phyloP scores from a whole-genome alignment of 2,888 invertebrate species.

The Eupithecia vulgata region DNA sequence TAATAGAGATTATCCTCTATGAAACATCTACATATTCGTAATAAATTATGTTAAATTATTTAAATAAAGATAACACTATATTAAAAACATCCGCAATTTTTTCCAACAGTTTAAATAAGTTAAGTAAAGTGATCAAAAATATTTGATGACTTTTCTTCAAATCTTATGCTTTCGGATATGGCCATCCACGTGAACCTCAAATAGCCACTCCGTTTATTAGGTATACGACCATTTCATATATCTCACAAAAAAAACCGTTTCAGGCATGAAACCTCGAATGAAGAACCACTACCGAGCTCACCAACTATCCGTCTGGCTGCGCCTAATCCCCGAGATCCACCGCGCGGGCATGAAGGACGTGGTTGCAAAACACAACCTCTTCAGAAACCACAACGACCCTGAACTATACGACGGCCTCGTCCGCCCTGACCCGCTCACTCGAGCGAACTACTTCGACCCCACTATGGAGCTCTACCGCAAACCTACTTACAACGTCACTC shows the following conservation, averaged over 20 bases:
- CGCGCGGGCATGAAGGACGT: constrained; percentile 95
- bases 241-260: constrained; percentile 63
- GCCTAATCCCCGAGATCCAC: constrained; percentile 96
- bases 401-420: constrained; percentile 95
- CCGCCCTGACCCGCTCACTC: constrained; percentile 90
- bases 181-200: too few relatives aligned
- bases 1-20: too few relatives aligned
- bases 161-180: too few relatives aligned
- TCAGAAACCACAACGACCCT: constrained; percentile 94
- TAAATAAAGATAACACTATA: too few relatives aligned
- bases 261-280: constrained; percentile 96
- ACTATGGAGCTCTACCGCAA: constrained; percentile 86
- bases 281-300: constrained; percentile 98
- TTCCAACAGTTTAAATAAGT: too few relatives aligned
- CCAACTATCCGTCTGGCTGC: constrained; percentile 97
- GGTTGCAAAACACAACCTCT: constrained; percentile 94
- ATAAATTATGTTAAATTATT: too few relatives aligned
- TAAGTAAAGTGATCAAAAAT: too few relatives aligned
- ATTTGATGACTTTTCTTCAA: too few relatives aligned
- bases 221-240: background rate
- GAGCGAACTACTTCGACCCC: constrained; percentile 86
- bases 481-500: constrained; percentile 83
- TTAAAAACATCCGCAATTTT: too few relatives aligned
- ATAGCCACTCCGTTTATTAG: too few relatives aligned
- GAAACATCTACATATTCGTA: too few relatives aligned